phyloP scores from a whole-genome alignment of 53 echinoderm and acorn worm species.

The Zoroaster sp. region DNA sequence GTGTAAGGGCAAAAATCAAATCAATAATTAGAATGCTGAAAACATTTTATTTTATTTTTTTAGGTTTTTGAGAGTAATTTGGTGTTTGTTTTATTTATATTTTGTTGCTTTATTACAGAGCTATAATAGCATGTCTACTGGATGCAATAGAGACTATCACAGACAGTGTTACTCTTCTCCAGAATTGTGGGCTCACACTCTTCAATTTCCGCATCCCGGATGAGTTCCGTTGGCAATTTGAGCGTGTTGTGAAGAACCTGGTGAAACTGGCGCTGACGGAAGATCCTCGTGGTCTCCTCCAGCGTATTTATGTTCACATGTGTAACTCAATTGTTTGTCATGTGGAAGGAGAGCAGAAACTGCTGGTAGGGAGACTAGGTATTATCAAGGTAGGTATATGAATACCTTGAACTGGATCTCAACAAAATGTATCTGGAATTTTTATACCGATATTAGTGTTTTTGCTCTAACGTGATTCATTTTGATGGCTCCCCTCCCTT shows the following conservation, averaged over 20 bases:
- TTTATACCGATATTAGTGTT: no score
- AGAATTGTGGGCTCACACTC: slow-evolving; percentile 93
- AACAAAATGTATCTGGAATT: no score
- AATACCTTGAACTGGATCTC: no score
- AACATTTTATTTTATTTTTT: no score
- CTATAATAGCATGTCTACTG: slow-evolving; percentile 74
- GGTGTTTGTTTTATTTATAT: no score
- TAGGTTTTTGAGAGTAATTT: no score
- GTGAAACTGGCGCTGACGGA: slow-evolving; percentile 80
- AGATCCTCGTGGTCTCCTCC: slow-evolving; percentile 80
- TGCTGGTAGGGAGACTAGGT: slow-evolving; percentile 81
- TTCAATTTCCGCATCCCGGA: slow-evolving; percentile 91
- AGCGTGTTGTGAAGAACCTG: slow-evolving; percentile 81
- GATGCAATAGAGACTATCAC: slow-evolving; percentile 86
- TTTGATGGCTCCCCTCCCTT: no score
- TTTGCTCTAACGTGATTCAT: no score
- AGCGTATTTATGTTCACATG: slow-evolving; percentile 92
- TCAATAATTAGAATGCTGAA: no score
- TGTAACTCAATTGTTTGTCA: slow-evolving; percentile 98
- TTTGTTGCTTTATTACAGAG: slow-evolving; percentile 30
- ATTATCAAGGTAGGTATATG: slow-evolving; percentile 90
- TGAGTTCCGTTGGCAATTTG: slow-evolving; percentile 88
- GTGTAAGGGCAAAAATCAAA: no score
- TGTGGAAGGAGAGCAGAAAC: slow-evolving; percentile 93
- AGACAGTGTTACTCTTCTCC: slow-evolving; percentile 80